phyloP scores from a whole-genome alignment of 2,797 vertebrate species.

The Lycodopsis pacificus region DNA sequence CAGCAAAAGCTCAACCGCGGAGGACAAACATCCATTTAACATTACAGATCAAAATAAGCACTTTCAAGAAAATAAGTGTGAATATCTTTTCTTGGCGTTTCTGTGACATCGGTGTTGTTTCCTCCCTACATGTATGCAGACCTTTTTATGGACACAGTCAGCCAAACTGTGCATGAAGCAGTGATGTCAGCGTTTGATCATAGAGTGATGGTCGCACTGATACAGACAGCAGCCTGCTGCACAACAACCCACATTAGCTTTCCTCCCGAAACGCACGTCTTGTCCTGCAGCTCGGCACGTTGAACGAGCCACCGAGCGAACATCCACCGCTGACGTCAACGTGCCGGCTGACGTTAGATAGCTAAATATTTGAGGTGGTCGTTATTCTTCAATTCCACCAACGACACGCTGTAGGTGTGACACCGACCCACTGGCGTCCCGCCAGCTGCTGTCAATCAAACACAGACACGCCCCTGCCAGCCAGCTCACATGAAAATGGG shows the following conservation, averaged over 20 bases:
- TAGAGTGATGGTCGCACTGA: neutral
- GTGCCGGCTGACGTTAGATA: neutral
- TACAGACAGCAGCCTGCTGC: neutral
- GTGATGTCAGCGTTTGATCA: neutral
- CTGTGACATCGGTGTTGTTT: no score
- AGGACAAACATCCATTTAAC: no score
- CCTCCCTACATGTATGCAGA: neutral
- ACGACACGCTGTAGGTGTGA: neutral
- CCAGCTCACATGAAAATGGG: neutral
- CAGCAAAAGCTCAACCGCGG: no score
- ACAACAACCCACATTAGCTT: neutral
- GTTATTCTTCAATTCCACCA: neutral
- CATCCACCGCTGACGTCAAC: neutral
- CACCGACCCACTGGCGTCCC: neutral
- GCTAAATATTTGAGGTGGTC: neutral
- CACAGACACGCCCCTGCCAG: neutral
- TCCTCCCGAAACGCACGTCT: no score
- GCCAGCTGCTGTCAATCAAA: conserved; percentile 21
- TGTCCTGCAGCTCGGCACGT: neutral
- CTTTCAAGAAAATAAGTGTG: no score
- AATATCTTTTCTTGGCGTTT: neutral
- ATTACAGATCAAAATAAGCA: neutral
- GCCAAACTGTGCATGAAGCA: neutral
- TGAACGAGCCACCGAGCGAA: neutral
- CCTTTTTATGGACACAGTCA: neutral